Evolutionary conservation across 2,113 vertebrate species (phyloP), one percentile per base, ranked within the genome.

Genomic region (Patagioenas fasciata): DNA sequence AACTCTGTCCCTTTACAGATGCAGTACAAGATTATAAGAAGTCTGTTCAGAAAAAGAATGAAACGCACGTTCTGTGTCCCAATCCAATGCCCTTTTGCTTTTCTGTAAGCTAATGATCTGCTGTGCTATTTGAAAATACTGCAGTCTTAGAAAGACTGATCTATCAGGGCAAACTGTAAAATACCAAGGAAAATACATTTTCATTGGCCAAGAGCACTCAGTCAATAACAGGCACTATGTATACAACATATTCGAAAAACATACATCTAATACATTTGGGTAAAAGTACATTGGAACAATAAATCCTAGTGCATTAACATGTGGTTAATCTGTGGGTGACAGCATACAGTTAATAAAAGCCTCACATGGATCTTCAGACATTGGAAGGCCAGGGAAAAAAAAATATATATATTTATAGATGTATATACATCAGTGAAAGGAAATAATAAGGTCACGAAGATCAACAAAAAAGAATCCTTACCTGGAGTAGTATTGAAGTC

Each of bases 401-500:
- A 2, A 19, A 40, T 40, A 40, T 40, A 40, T 5, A 14, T 40
- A 40, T 40, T 13, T 40, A 10, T 40, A 40, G 40, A 40, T 40
- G 40, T 40, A 40, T 14, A 40, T 40, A 40, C 14, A 40, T n/a
- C 34, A 51, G 38, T 20, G n/a, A 80, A 62, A 88, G 14, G 29
- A 86, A 75, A 66, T 38, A 28, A 24, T 20, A 58, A 40, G 50
- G 26, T 80, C 26, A 72, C 51, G 47, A 87, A 31, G 1, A 69
- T 15, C 20, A 86, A 75, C 5, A 29, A 65, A 8, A 75, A 74
- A 14, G 1, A 8, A 51, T 42, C 50, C 98, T 96, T 96, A 99
- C 99, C 99, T 53, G 99, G 99, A 80, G 99, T 99, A 93, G 99
- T 98, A 94, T 98, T 99, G 96, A 99, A 99, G 97, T 99, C 99